A percentile compares a stretch with the other conserved stretches of the same genome.
These are phyloP conservation scores for Palythoa caribaeorum DNA, from an alignment of 92 coral and sea anemone genomes.

Conservation along the genomic window DNA sequence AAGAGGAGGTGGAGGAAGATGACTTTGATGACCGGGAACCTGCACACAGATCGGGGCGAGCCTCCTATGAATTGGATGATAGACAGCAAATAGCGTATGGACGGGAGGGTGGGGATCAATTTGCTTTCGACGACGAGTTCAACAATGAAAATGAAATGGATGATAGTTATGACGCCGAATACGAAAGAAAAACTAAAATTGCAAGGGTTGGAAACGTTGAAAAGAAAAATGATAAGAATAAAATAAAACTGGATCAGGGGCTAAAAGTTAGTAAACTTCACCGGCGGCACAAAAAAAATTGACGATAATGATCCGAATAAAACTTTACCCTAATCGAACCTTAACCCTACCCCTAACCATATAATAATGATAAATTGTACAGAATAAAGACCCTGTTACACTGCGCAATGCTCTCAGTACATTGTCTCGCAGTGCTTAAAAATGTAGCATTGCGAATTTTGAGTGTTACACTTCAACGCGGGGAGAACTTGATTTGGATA, in stretches of 20 bases:
- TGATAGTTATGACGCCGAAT: slow-evolving; percentile 71
- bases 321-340: not conserved
- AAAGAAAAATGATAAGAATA: slow-evolving; percentile 26
- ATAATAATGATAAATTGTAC: too few relatives aligned
- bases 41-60: slow-evolving; percentile 6
- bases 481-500: too few relatives aligned
- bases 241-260: not conserved
- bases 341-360: too few relatives aligned
- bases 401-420: too few relatives aligned
- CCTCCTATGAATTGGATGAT: slow-evolving; percentile 48
- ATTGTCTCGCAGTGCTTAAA: too few relatives aligned
- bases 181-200: slow-evolving; percentile 82
- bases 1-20: slow-evolving; percentile 19
- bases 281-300: not conserved
- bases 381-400: too few relatives aligned
- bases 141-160: slow-evolving; percentile 71
- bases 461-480: too few relatives aligned
- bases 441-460: too few relatives aligned
- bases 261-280: not conserved
- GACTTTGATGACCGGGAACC: slow-evolving; percentile 15
- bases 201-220: slow-evolving; percentile 59
- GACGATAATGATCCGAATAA: not conserved
- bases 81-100: slow-evolving; percentile 1
- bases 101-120: slow-evolving; percentile 35
- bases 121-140: slow-evolving; percentile 55